These are phyloP conservation scores for Glossophaga mutica DNA, from an alignment of 2,797 vertebrate species.

Conservation along the genomic window DNA sequence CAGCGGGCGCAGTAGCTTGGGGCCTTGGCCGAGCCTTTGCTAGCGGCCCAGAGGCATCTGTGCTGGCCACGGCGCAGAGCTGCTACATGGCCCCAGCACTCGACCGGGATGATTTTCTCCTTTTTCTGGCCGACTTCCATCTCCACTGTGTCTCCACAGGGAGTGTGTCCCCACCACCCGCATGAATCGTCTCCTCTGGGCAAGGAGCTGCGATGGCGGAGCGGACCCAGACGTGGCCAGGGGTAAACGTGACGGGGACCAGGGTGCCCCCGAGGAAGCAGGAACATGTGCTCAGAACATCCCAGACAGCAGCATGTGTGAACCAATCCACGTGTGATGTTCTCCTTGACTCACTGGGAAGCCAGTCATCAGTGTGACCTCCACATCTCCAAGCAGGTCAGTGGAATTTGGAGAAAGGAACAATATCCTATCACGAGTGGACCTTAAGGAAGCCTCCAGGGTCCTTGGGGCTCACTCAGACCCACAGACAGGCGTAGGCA, in stretches of 20 bases:
- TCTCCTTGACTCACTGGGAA: neutral
- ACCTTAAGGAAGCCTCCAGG: neutral
- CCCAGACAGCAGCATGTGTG: neutral
- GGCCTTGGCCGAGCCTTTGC: neutral
- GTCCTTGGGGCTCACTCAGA: neutral
- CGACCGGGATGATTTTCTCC: neutral
- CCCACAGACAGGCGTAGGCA: neutral
- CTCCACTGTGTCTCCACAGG: neutral
- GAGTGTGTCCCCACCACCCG: neutral
- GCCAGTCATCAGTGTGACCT: neutral
- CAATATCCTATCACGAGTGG: neutral
- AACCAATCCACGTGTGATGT: neutral
- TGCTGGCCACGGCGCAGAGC: accelerated
- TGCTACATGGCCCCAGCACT: neutral
- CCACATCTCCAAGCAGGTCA: neutral
- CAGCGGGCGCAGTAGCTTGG: too few species aligned
- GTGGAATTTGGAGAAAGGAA: neutral
- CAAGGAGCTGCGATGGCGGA: neutral
- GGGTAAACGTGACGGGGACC: neutral
- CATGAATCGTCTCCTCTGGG: neutral
- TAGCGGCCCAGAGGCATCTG: neutral
- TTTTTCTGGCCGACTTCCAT: neutral
- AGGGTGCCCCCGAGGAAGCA: neutral
- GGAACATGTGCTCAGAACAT: neutral
- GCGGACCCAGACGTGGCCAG: neutral